Percentiles rank a stretch among this genome's conserved stretches.
These are phyloP conservation scores for Etia nguti DNA, from an alignment of 2,113 vertebrate genomes.

Conservation along the genomic window DNA sequence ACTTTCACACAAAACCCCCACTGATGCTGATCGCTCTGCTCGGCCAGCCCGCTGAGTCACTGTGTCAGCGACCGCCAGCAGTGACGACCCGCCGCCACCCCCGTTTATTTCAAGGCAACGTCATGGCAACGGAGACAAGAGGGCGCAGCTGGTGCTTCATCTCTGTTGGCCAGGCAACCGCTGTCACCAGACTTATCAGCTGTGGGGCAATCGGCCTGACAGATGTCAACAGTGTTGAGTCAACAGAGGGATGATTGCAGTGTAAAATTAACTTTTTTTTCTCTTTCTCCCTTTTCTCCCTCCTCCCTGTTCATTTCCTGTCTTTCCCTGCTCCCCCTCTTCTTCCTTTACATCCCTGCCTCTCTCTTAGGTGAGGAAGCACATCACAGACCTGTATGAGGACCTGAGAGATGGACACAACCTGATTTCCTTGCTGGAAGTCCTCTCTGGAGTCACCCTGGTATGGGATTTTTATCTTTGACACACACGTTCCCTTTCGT, in stretches of 20 bases:
- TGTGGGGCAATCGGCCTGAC: not conserved
- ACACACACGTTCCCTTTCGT: not conserved
- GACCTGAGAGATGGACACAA: conserved; percentile 97
- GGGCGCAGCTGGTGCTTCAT: conserved; percentile 12
- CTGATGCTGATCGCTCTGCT: not conserved
- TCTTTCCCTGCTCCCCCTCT: not conserved
- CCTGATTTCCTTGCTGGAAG: conserved; percentile 92
- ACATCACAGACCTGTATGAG: conserved; percentile 77
- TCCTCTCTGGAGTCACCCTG: conserved; percentile 93
- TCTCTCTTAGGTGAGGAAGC: conserved; percentile 85
- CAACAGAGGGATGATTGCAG: not conserved
- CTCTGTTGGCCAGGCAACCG: conserved; percentile 12
- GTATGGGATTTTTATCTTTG: conserved; percentile 63
- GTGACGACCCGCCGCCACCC: not conserved
- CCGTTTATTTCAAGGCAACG: not conserved
- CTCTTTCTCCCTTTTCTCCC: not conserved
- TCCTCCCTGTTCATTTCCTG: rapidly evolving
- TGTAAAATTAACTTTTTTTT: not conserved
- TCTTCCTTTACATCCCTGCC: not conserved
- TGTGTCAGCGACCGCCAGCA: not conserved
- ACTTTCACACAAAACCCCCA: not conserved
- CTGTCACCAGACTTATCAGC: not conserved
- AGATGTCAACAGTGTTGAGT: conserved; percentile 9
- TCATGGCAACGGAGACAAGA: conserved; percentile 32
- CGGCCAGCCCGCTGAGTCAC: conserved; percentile 16